Evolutionary conservation across 2,888 invertebrate species (phyloP), one percentile per base, ranked within the genome.

Genomic region (Drosophila nr. medialis): DNA sequence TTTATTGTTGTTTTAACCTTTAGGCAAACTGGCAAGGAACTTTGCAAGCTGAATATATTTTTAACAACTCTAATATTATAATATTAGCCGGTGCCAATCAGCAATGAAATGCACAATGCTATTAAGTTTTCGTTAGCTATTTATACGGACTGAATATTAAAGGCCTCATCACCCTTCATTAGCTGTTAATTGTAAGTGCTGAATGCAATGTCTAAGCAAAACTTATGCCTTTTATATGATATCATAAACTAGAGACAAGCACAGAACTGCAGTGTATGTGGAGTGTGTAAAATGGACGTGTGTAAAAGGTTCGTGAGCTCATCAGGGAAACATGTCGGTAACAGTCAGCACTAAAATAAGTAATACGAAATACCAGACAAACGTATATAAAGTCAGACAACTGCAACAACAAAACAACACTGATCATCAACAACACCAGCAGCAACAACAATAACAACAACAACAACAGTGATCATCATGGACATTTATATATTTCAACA

Each of bases 401-500:
- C 53, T 54, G 53, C 54, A 65, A 21, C 50, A 53, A 18, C 32
- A 62, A 56, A 72, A 24, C 72, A 64, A 65, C 34, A 58, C 18
- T 21, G 60, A 53, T n/a, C 61, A 54, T 29, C 62, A 69, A 56
- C 38, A 68, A 21, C 34, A 49, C 32, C 29, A 64, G 40, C 65
- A 55, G 34, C 65, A 10, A 0, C 10, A 50, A 32, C 63, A 71
- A 51, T 55, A 70, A 27, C 59, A 60, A 55, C 49, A 70, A 30
- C 45, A 51, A 34, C 38, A 68, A 54, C 21, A 49, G 68, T 55
- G 74, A 83, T 74, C 66, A 79, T 59, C 65, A 71, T 77, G 80
- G 71, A 71, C 77, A 72, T 72, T 76, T 76, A 62, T 65, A 64
- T 67, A 64, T 75, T 72, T 72, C 61, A 75, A 65, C 76, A 80